Conservation (phyloP, 37 sponge, comb jelly and placozoan species). For the Ephydatia muelleri region DNA sequence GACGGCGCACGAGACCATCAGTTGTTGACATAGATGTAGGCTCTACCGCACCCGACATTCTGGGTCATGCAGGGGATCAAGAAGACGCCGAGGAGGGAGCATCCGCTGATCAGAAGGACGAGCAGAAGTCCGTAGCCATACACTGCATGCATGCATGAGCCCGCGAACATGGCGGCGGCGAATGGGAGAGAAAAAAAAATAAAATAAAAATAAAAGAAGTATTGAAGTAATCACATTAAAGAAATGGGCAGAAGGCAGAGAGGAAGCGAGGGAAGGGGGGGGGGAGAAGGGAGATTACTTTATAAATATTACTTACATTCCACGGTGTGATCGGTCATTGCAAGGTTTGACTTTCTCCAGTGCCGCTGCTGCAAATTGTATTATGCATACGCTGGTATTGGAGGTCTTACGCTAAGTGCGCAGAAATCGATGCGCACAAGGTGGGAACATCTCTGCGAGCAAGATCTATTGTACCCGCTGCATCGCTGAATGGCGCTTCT, state of each 20-base stretch:
- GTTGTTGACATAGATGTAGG: conserved; percentile 42
- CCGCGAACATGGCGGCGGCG: neutral
- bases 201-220: neutral
- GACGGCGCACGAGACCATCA: conserved; percentile 64
- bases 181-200: neutral
- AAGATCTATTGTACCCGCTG: too few species aligned
- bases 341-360: too few species aligned
- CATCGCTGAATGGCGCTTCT: too few species aligned
- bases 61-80: conserved; percentile 42
- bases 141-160: conserved; percentile 28
- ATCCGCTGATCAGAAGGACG: conserved; percentile 42
- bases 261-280: neutral
- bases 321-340: too few species aligned
- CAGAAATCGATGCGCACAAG: neutral
- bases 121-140: conserved; percentile 79
- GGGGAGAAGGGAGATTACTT: too few species aligned
- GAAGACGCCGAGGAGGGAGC: conserved; percentile 60
- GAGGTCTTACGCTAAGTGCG: neutral
- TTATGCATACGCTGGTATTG: too few species aligned
- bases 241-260: neutral
- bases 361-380: too few species aligned
- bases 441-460: neutral
- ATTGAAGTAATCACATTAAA: neutral
- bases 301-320: too few species aligned
- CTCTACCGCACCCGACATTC: neutral